Evolutionary conservation across 2,113 vertebrate species (phyloP).

Genomic region (Aegotheles bennettii): DNA sequence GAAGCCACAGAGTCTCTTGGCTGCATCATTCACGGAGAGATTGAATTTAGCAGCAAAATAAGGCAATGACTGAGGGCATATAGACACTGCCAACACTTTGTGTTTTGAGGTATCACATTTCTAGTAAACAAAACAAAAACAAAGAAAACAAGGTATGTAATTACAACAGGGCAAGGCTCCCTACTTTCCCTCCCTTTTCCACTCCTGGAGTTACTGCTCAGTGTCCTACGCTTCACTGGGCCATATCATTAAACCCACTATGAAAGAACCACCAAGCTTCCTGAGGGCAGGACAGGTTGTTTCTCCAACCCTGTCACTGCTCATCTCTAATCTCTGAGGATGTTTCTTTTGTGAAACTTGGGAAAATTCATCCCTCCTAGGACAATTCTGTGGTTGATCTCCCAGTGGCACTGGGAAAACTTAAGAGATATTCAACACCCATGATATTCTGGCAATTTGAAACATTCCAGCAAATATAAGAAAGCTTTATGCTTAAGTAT

Average conservation of each 20-base stretch:
- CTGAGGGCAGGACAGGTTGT: not conserved
- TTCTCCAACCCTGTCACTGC: not conserved
- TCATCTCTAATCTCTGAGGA: not conserved
- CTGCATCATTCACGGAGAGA: conserved; percentile 82
- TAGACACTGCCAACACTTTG: conserved; percentile 77
- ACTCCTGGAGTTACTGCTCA: not conserved
- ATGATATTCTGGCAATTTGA: not conserved
- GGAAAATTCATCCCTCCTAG: not conserved
- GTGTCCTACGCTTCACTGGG: not conserved
- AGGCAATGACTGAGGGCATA: conserved; percentile 83
- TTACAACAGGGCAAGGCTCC: not conserved
- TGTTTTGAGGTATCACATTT: conserved; percentile 80
- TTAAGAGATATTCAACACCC: not conserved
- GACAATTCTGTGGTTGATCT: not conserved
- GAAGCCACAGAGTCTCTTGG: conserved; percentile 89
- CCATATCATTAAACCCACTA: not conserved
- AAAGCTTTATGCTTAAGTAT: not conserved
- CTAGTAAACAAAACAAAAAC: conserved; percentile 53
- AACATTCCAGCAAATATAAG: not conserved
- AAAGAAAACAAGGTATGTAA: not conserved
- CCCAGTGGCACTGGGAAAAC: not conserved
- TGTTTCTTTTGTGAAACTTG: not conserved
- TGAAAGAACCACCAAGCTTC: not conserved
- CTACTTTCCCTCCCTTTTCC: not conserved
- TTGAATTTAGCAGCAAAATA: conserved; percentile 91